Conservation (phyloP, 2,113 vertebrate genomes). For the Craseonycteris thonglongyai region DNA sequence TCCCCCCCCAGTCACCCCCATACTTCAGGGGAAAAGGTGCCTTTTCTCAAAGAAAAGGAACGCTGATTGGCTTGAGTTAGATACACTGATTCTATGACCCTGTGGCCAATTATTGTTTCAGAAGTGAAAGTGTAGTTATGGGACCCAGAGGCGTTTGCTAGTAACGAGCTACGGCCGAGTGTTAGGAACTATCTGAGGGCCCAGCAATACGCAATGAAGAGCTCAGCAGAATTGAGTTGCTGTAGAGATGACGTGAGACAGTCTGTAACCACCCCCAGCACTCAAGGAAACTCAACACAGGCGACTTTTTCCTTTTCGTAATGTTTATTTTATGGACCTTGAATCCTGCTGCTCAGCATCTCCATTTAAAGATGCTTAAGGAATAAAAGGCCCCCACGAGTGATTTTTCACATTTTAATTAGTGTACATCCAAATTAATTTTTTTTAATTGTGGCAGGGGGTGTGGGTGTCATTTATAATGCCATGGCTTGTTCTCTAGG, state of each 20-base stretch:
- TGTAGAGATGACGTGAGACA: background rate
- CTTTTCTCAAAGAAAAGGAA: background rate
- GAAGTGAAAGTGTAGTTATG: fast-evolving
- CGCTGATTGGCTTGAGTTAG: background rate
- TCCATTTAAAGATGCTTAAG: background rate
- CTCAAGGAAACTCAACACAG: fast-evolving
- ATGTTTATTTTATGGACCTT: background rate
- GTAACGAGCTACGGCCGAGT: fast-evolving
- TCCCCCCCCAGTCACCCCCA: background rate
- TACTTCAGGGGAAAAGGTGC: background rate
- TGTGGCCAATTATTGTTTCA: background rate
- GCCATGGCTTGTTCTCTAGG: background rate
- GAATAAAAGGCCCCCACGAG: background rate
- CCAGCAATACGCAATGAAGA: fast-evolving
- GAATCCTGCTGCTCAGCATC: background rate
- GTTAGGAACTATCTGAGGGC: background rate
- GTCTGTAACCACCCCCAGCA: background rate
- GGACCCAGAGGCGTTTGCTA: background rate
- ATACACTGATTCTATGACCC: background rate
- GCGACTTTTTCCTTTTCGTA: background rate
- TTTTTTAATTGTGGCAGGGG: background rate
- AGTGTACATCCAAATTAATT: background rate
- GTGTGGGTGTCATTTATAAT: background rate
- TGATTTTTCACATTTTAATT: background rate
- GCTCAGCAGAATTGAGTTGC: background rate